Conservation (phyloP, 2,888 invertebrate species). For the Hirudinaria manillensis region DNA sequence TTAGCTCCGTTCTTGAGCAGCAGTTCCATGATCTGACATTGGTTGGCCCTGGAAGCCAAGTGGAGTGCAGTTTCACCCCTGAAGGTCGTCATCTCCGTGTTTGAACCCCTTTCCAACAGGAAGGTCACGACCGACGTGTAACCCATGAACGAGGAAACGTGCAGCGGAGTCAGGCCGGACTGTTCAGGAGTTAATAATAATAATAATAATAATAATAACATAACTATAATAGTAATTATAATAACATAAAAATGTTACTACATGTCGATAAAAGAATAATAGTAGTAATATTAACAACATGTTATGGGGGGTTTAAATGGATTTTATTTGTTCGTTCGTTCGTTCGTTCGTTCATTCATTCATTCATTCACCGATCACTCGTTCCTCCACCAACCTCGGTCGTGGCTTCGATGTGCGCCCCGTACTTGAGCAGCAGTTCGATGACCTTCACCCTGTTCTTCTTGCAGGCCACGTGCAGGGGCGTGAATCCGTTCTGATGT, state of each 20-base stretch:
- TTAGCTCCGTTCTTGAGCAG: conserved; percentile 31
- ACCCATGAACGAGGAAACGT: conserved; percentile 34
- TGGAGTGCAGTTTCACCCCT: conserved; percentile 64
- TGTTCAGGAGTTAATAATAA: neutral
- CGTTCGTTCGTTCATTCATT: neutral
- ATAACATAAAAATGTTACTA: too few species aligned
- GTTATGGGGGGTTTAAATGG: too few species aligned
- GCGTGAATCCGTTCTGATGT: conserved; percentile 82
- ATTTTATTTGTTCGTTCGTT: too few species aligned
- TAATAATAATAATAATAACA: neutral
- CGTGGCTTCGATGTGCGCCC: conserved; percentile 79
- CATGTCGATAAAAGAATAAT: neutral
- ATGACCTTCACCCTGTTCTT: conserved; percentile 97
- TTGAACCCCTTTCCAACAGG: conserved; percentile 30
- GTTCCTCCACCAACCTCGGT: conserved; percentile 58
- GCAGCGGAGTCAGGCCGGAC: conserved; percentile 35
- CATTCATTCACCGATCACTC: neutral
- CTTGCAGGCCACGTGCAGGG: conserved; percentile 97
- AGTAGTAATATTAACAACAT: neutral
- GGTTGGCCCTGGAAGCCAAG: conserved; percentile 55
- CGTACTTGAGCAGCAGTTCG: conserved; percentile 90
- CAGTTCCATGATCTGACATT: conserved; percentile 31
- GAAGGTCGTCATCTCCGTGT: conserved; percentile 30
- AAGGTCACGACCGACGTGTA: conserved; percentile 22
- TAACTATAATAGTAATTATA: too few species aligned